Evolutionary conservation across 2,888 invertebrate species (phyloP).

Genomic region (Stegana nigrithorax): DNA sequence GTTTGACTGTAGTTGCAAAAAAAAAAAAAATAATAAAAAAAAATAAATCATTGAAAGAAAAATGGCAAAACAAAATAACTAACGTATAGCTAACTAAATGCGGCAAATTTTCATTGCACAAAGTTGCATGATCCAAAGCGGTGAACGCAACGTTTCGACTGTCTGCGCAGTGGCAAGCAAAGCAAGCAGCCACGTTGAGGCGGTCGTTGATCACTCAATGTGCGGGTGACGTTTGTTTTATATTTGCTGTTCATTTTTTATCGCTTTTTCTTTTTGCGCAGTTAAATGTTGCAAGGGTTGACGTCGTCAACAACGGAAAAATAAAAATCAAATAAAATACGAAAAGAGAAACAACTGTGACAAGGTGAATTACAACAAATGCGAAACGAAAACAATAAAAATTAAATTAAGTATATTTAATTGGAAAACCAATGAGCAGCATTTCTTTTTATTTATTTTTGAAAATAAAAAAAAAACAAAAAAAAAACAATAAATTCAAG

Average conservation of each 20-base stretch:
- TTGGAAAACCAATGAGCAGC: too few species aligned
- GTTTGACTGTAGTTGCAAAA: slow-evolving; percentile 42
- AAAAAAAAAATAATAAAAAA: slow-evolving; percentile 19
- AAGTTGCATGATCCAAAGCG: neutral
- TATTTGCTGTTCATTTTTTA: slow-evolving; percentile 6
- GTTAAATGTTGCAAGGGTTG: slow-evolving; percentile 60
- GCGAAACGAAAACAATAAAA: too few species aligned
- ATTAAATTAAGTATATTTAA: too few species aligned
- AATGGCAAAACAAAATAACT: slow-evolving; percentile 8
- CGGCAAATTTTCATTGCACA: slow-evolving; percentile 35
- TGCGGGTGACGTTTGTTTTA: neutral
- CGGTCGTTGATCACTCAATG: too few species aligned
- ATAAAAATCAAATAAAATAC: too few species aligned
- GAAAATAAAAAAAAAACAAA: too few species aligned
- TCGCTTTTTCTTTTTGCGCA: slow-evolving; percentile 30
- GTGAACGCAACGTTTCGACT: too few species aligned
- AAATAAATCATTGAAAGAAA: slow-evolving; percentile 21
- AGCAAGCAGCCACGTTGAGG: too few species aligned
- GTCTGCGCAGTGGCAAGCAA: too few species aligned
- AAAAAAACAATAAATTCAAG: neutral
- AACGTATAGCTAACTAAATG: slow-evolving; percentile 42
- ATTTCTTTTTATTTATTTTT: too few species aligned
- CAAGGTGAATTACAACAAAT: too few species aligned
- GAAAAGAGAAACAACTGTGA: too few species aligned
- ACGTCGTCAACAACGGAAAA: slow-evolving; percentile 36